Base-by-base conservation (phyloP, 2,113 vertebrate species). In the Scartelaos histophorus region DNA sequence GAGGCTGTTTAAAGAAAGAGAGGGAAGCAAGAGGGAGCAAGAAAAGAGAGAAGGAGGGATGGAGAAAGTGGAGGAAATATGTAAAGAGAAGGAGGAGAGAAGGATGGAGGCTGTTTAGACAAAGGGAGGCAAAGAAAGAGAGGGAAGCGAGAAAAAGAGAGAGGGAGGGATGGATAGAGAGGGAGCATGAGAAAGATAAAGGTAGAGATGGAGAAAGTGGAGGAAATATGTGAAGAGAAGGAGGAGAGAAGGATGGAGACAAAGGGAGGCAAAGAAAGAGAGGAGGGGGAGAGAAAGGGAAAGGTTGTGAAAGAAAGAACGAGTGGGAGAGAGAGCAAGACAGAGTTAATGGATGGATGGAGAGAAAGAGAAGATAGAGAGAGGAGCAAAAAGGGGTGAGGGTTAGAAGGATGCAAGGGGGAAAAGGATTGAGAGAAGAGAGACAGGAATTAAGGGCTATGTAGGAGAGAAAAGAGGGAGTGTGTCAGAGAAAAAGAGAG, bases 61-160 rank as follows among this genome's bases (percentile, higher is more conserved):
- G 47, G 16, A 15, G 13, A 13, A 13, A 15, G 13, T n/a, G n/a
- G n/a, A 15, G 13, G 46, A 1, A 13, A 3, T 11, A 51, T 5
- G 1, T n/a, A n/a, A n/a, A 15, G 51, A 47, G 46, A 47, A 2
- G 3, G 51, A 53, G 7, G n/a, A 7, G 51, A 10, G 16, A n/a
- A 17, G 17, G 49, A 38, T 22, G 24, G 72, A 65, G 57, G 71
- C 79, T 61, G 70, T 69, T 7, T 7, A 19, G 21, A 24, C 43
- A 24, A 19, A 60, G 34, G 69, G 16, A 72, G 46, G 51, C 67
- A 75, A 19, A 43, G 38, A 10, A 6, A 11, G 38, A 11, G 38
- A 11, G 38, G 38, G 38, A 10, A 43, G 38, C 7, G 4, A 53
- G 49, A 19, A 7, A n/a, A 1, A 1, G 17, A 53, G 19, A 21